Base-by-base conservation (phyloP, 2,888 invertebrate genomes). In the Fissipunctia ypsillon region DNA sequence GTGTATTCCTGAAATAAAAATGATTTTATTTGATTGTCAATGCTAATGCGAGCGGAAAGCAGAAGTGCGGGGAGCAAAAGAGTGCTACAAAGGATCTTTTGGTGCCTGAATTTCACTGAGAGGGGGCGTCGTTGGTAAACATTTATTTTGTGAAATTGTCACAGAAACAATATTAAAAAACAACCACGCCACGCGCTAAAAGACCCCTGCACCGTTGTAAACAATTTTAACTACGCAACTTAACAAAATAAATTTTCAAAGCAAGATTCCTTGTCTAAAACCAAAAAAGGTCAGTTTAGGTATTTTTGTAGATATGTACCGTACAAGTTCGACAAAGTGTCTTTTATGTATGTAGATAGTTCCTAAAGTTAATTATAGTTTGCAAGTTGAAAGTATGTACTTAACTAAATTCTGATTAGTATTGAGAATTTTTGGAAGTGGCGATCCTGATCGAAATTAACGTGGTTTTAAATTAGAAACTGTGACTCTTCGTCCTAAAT, bases 281-380 rank as follows among this genome's bases (percentile, higher is more conserved):
- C 70, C 65, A 70, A 14, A 38, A 31, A 68, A 38, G 6, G 54
- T 69, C 41, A 56, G 60, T 54, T 12, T 70, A 68, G 25, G 43
- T 72, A 66, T 66, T 72, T 60, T 43, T 74, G 59, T 77, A 56
- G 52, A 61, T 35, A 35, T 75, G 66, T 72, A 74, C 31, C 48
- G 72, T 76, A 69, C 78, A 81, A 84, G 60, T 67, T 77, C 64
- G 77, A 80, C 60, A 75, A 59, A 65, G 43, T 71, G 25, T 59
- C 22, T 38, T 43, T 38, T 67, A 41, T 61, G 38, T 69, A 41
- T 52, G 56, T 67, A 38, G 59, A 83, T 73, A 81, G 84, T 84
- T 84, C 78, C 81, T 86, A 84, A 69, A 52, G n/a, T 61, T 54
- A 65, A 69, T 54, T 78, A 63, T 60, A 31, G 63, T 77, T 61